Evolutionary conservation across 2,797 vertebrate genomes (phyloP).

Genomic region (Anas bernieri): DNA sequence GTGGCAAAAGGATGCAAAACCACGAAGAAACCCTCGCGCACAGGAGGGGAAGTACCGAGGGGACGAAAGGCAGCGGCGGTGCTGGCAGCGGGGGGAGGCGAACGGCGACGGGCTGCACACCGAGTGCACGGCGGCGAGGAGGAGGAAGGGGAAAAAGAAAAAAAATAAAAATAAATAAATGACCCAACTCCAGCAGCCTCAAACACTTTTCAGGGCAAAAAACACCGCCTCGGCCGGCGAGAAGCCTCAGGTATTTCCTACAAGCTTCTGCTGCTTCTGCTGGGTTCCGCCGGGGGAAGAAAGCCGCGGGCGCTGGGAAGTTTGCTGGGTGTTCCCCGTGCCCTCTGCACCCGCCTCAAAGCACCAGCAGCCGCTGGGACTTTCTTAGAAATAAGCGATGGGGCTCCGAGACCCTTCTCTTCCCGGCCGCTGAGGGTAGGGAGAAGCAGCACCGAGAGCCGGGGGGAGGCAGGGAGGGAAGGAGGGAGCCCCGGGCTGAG

Average conservation of each 20-base stretch:
- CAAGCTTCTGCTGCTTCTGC: not conserved
- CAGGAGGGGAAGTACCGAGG: too few relatives aligned
- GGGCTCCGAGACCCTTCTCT: not conserved
- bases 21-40: too few relatives aligned
- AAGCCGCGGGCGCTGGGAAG: not conserved
- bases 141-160: accelerated
- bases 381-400: not conserved
- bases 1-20: too few relatives aligned
- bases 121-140: too few relatives aligned
- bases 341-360: not conserved
- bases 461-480: not conserved
- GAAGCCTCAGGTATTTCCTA: not conserved
- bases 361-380: not conserved
- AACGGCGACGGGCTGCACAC: not conserved
- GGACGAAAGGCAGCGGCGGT: too few relatives aligned
- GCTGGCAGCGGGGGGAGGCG: too few relatives aligned
- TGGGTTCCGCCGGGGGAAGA: not conserved
- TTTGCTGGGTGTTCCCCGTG: not conserved
- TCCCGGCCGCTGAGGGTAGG: not conserved
- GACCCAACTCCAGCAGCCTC: not conserved
- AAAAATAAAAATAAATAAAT: too few relatives aligned
- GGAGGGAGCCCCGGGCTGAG: not conserved
- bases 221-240: not conserved
- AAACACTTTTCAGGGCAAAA: not conserved
- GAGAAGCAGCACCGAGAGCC: not conserved